Evolutionary conservation across 2,113 vertebrate species (phyloP), one percentile per base, ranked within the genome.

Genomic region (Amphilophus citrinellus): DNA sequence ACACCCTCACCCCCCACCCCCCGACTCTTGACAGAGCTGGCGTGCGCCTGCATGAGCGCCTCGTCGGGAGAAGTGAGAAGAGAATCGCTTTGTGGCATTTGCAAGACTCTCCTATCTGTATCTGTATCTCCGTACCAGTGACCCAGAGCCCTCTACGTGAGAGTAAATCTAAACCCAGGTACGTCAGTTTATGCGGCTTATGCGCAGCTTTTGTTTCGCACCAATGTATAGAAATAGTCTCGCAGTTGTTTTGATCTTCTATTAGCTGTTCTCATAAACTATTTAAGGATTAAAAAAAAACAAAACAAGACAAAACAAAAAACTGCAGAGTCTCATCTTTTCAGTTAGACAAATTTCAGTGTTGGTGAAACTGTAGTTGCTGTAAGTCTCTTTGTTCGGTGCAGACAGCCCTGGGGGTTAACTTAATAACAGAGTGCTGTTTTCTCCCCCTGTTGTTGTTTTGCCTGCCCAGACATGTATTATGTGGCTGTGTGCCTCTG

Each of bases 351-450:
- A 15, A 42, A 53, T n/a, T 59, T 27, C 2, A 4, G 2, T 13
- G 8, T 22, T 22, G 42, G 0, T 77, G 1, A 44, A 77, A 75
- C 3, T 65, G 13, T 8, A 62, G 63, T 30, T 20, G 22, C 13
- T 32, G 22, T 15, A 3, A 7, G 56, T 15, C 56, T 84, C 82
- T 87, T 92, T 95, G 91, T 92, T 90, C 62, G 11, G 32, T 59
- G 68, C 61, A 88, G 83, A 82, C 81, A 84, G 77, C 82, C 82
- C 73, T 9, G 59, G 53, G 83, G 86, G 39, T 30, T 18, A 62
- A 80, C 84, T 83, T 92, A 92, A 95, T 95, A 63, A 92, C 89
- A 90, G 92, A 84, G 18, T 63, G 37, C 62, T 59, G 68, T 62
- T 56, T 30, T 1, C 61, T 27, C 32, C 80, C 56, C 62, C 37